Evolutionary conservation across 2,797 vertebrate genomes (phyloP).

Genomic region (Lepidocolaptes lacrymiger): DNA sequence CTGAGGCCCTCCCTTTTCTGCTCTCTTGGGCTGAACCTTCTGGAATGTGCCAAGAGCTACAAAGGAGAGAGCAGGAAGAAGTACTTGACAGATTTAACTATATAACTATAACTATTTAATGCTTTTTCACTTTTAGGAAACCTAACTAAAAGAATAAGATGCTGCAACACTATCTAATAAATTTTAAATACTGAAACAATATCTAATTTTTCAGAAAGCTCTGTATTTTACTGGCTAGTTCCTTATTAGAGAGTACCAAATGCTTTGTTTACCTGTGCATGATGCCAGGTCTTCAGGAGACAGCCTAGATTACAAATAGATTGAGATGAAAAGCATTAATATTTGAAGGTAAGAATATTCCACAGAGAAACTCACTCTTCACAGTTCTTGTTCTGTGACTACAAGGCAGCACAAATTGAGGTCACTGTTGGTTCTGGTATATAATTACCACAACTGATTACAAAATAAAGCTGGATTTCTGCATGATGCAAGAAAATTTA

Average conservation of each 20-base stretch:
- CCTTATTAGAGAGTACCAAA: not conserved
- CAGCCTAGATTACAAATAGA: not conserved
- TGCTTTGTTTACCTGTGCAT: not conserved
- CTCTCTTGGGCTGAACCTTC: not conserved
- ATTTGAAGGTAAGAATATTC: not conserved
- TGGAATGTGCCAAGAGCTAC: not conserved
- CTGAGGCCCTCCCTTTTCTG: not conserved
- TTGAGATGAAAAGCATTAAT: not conserved
- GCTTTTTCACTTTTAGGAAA: not conserved
- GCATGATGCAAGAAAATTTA: conserved; percentile 31
- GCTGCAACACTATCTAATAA: not conserved
- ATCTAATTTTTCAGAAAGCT: not conserved
- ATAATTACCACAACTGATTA: conserved; percentile 16
- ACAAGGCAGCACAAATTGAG: not conserved
- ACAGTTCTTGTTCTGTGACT: not conserved
- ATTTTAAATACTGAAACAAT: not conserved
- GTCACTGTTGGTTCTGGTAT: not conserved
- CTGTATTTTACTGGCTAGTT: not conserved
- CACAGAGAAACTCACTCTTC: not conserved
- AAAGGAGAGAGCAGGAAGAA: not conserved
- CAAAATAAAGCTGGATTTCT: conserved; percentile 48
- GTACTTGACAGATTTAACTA: not conserved
- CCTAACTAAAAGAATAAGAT: not conserved
- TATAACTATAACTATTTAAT: not conserved
- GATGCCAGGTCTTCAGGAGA: not conserved